Evolutionary conservation across 2,888 invertebrate species (phyloP).

Genomic region (Mimumesa dahlbomi): DNA sequence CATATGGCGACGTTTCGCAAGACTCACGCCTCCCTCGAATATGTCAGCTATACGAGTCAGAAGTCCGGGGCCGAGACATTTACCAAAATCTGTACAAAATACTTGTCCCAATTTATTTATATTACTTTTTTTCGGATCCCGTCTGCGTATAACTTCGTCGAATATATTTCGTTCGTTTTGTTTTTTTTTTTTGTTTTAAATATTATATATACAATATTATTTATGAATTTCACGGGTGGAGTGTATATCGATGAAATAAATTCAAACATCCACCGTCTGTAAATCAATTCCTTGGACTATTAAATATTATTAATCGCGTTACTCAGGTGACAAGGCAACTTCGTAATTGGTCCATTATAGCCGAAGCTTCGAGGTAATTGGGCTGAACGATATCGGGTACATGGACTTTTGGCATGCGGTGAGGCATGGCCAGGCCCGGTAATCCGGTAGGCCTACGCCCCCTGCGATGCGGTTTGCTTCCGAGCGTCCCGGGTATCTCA

Average conservation of each 20-base stretch:
- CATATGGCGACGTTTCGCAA: conserved; percentile 17
- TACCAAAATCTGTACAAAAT: background rate
- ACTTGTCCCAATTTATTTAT: no score
- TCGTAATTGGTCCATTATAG: conserved; percentile 54
- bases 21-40: conserved; percentile 4
- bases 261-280: no score
- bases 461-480: conserved; percentile 42
- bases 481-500: conserved; percentile 34
- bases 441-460: conserved; percentile 51
- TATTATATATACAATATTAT: no score
- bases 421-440: conserved; percentile 53
- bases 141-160: no score
- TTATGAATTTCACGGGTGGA: no score
- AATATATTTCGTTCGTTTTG: background rate
- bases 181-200: no score
- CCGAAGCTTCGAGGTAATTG: conserved; percentile 51
- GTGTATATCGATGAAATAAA: no score
- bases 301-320: conserved; percentile 44
- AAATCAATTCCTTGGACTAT: conserved; percentile 31
- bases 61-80: background rate
- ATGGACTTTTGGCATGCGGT: conserved; percentile 65
- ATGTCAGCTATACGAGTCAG: conserved; percentile 6
- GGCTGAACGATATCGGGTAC: conserved; percentile 60
- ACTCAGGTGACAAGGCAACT: conserved; percentile 39
- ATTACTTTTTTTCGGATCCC: no score